Percentiles rank a stretch among this genome's conserved stretches.
Conservation (phyloP, 2,797 vertebrate species). For the Lepus townsendii region DNA sequence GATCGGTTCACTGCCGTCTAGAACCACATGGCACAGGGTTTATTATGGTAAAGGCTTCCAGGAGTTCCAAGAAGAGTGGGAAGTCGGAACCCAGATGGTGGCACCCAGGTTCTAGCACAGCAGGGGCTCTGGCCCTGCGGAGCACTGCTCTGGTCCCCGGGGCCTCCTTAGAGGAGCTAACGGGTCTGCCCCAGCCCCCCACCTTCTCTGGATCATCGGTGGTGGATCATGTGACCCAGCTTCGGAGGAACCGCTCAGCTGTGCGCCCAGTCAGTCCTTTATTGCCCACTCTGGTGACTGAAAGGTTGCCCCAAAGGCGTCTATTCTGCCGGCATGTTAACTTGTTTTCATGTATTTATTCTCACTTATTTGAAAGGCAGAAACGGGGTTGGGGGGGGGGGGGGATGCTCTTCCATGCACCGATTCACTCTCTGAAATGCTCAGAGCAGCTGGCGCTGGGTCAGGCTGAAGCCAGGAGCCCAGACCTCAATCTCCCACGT, state of each 20-base stretch:
- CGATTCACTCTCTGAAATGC: too few relatives aligned
- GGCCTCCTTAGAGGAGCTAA: not conserved
- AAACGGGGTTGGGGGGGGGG: too few relatives aligned
- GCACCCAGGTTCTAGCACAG: not conserved
- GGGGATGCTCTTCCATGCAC: too few relatives aligned
- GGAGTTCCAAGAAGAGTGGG: not conserved
- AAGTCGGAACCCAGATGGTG: not conserved
- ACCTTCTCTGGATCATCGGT: not conserved
- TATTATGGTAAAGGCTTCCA: not conserved
- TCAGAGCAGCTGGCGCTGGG: too few relatives aligned
- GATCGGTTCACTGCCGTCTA: not conserved
- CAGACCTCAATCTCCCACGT: too few relatives aligned
- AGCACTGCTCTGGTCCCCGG: not conserved
- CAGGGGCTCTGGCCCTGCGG: not conserved
- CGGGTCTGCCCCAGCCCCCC: not conserved
- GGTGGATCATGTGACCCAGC: not conserved
- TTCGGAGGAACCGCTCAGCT: not conserved
- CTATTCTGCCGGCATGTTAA: not conserved
- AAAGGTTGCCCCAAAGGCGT: not conserved
- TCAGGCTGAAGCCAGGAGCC: too few relatives aligned
- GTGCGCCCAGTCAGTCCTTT: not conserved
- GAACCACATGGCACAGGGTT: not conserved
- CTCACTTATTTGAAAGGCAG: too few relatives aligned
- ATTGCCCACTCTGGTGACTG: not conserved
- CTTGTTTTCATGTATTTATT: too few relatives aligned